phyloP scores from a whole-genome alignment of 2,113 vertebrate genomes.

The Dipodomys spectabilis region DNA sequence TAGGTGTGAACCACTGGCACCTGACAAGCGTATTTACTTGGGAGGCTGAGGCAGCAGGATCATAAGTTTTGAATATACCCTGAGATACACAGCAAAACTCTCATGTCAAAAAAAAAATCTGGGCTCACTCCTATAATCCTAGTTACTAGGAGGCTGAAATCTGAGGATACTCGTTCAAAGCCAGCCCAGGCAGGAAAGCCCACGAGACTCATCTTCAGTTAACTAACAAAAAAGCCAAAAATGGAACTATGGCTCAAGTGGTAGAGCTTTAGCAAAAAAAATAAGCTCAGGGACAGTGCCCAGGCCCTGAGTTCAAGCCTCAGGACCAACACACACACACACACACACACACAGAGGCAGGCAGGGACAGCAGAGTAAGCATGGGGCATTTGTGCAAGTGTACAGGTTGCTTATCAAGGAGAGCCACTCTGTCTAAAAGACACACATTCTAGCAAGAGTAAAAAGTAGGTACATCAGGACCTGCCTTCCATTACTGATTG shows the following conservation, averaged over 20 bases:
- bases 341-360: neutral
- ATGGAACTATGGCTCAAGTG: too few relatives aligned
- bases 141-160: too few relatives aligned
- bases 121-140: too few relatives aligned
- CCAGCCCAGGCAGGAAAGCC: too few relatives aligned
- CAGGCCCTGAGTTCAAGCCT: too few relatives aligned
- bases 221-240: too few relatives aligned
- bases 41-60: neutral
- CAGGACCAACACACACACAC: too few relatives aligned
- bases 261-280: too few relatives aligned
- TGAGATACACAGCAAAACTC: neutral
- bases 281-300: too few relatives aligned
- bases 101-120: neutral
- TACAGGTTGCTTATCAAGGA: neutral
- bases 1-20: too few relatives aligned
- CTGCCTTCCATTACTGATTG: neutral
- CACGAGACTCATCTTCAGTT: too few relatives aligned
- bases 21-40: neutral
- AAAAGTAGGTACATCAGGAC: neutral
- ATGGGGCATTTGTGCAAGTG: neutral
- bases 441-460: neutral
- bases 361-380: neutral
- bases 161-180: too few relatives aligned
- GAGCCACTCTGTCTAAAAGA: neutral
- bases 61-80: neutral